Percentiles rank a stretch among this genome's conserved stretches.
Conservation (phyloP, 2,113 vertebrate genomes). For the Jacana jacana region DNA sequence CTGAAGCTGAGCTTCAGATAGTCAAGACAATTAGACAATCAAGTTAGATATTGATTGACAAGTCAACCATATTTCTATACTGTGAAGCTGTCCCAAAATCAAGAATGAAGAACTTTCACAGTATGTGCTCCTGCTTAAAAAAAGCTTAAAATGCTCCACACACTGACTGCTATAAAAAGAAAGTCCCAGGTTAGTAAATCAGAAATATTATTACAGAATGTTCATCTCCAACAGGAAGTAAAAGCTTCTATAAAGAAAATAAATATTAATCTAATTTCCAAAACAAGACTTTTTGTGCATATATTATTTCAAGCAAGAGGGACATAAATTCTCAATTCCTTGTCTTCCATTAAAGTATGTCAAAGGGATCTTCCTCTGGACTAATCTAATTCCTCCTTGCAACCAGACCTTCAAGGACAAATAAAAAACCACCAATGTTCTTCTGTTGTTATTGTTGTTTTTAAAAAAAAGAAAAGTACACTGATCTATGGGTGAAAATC, state of each 20-base stretch:
- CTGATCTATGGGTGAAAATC: not conserved
- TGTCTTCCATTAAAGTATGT: not conserved
- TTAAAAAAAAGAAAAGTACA: too few relatives aligned
- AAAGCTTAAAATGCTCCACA: not conserved
- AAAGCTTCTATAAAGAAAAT: not conserved
- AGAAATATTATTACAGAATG: not conserved
- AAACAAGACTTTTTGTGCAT: not conserved
- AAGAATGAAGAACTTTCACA: not conserved
- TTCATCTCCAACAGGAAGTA: not conserved
- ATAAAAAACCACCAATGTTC: rapidly evolving
- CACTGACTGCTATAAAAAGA: not conserved
- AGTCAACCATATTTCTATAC: not conserved
- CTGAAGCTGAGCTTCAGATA: not conserved
- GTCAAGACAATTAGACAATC: not conserved
- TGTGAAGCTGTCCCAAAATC: not conserved
- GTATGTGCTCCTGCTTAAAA: not conserved
- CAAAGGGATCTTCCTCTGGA: not conserved
- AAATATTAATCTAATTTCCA: not conserved
- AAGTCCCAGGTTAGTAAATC: not conserved
- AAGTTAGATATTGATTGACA: not conserved
- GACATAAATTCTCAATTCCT: not conserved
- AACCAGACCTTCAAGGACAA: not conserved
- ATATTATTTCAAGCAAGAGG: not conserved
- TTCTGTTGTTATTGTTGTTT: not conserved
- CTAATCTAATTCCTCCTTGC: not conserved